These are phyloP conservation scores for Furcula furcula DNA, from an alignment of 2,888 invertebrate genomes.

Conservation along the genomic window DNA sequence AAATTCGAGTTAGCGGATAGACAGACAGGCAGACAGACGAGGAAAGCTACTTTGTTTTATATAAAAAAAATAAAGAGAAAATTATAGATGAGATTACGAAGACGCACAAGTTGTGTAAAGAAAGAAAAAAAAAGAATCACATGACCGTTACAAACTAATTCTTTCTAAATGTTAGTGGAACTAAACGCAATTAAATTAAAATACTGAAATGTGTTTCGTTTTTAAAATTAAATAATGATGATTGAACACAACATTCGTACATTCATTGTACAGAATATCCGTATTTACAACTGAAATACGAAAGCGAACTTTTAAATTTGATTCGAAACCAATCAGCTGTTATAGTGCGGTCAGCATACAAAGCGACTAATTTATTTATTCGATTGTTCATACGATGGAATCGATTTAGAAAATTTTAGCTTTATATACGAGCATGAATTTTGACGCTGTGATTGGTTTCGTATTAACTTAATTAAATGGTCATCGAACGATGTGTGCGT, in stretches of 20 bases:
- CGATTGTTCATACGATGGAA: conserved; percentile 20
- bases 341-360: conserved; percentile 33
- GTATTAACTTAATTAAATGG: not conserved
- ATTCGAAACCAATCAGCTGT: conserved; percentile 35
- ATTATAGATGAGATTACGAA: too few species aligned
- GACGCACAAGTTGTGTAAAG: too few species aligned
- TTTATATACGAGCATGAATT: not conserved
- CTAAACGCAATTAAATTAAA: too few species aligned
- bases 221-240: not conserved
- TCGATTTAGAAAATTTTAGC: conserved; percentile 10
- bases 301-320: conserved; percentile 34
- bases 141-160: too few species aligned
- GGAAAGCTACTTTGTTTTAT: too few species aligned
- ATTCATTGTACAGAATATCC: conserved; percentile 8
- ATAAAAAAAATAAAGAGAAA: too few species aligned
- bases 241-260: not conserved
- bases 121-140: too few species aligned
- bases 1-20: too few species aligned
- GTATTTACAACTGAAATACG: conserved; percentile 2
- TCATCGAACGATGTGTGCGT: not conserved
- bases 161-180: too few species aligned
- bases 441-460: not conserved
- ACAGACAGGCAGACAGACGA: too few species aligned
- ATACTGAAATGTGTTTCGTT: not conserved
- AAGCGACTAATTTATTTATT: conserved; percentile 32